Evolutionary conservation across 2,797 vertebrate species (phyloP), one percentile per base, ranked within the genome.

Genomic region (Trachurus trachurus): DNA sequence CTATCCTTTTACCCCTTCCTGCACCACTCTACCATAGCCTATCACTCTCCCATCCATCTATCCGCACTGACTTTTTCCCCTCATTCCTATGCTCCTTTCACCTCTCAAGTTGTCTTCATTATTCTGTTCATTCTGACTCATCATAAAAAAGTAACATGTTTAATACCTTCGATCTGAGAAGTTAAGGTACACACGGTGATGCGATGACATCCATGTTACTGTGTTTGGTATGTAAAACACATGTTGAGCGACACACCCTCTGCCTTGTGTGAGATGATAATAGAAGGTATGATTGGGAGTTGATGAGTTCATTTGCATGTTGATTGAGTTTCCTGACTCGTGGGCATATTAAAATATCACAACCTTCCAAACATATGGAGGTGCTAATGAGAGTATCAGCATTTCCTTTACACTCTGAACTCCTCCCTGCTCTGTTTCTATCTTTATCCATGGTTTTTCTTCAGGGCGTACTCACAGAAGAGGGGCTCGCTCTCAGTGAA

Each of bases 321-420:
- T 54, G 71, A 69, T 71, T 49, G 75, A 58, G 26, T 22, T 54
- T 62, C 4, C 3, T 2, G 66, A 39, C 65, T 53, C 5, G 1
- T n/a, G 0, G 29, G 2, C 0, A 17, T 37, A 10, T 52, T 6
- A 15, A 31, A 72, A 40, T 5, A 49, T 56, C 26, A 52, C 26
- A 45, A 19, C 63, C 26, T 8, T 52, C 50, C 9, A 40, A 15
- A 56, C 8, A 58, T 4, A 29, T 12, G 68, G 50, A 68, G 31
- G 37, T 0, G 0, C 22, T 59, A 53, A 64, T 12, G 45, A 71
- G 7, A 19, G 0, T 2, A 39, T 66, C 45, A 0, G 19, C 39
- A 15, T 40, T 54, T 21, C 15, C 26, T 49, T 10, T 7, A 13
- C 2, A 8, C 3, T 39, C 2, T 44, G 1, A 31, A 0, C 8